Conservation (phyloP, 1,140 invertebrate species). For the Atopsyche davidsoni region DNA sequence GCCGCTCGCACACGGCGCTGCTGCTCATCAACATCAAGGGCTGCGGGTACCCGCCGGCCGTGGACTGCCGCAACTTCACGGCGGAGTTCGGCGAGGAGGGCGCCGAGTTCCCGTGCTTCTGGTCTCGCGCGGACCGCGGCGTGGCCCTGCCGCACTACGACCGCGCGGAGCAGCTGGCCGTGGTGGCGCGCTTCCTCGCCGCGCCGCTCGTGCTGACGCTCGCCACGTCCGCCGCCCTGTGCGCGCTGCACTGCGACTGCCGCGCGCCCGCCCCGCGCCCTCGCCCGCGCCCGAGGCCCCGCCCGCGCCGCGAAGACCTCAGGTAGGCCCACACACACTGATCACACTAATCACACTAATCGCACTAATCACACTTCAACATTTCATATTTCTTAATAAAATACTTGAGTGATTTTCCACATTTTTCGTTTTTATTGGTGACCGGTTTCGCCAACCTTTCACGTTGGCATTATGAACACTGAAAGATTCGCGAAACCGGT, state of each 20-base stretch:
- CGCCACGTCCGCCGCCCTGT: slow-evolving; percentile 73
- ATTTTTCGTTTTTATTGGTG: no score
- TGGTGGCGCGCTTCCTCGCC: slow-evolving; percentile 74
- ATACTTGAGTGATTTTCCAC: no score
- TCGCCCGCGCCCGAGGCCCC: slow-evolving; percentile 40
- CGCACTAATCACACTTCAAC: no score
- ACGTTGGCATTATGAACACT: no score
- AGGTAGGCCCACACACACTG: slow-evolving; percentile 22
- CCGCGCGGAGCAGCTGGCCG: slow-evolving; percentile 67
- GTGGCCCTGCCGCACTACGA: slow-evolving; percentile 77
- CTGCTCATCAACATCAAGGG: slow-evolving; percentile 53
- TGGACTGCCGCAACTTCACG: slow-evolving; percentile 80
- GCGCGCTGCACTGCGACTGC: slow-evolving; percentile 79
- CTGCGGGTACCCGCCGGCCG: slow-evolving; percentile 81
- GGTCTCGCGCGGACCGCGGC: slow-evolving; percentile 72
- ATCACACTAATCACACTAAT: no score
- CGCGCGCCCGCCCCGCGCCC: slow-evolving; percentile 40
- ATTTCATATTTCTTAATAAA: no score
- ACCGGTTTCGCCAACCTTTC: no score
- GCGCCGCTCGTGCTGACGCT: slow-evolving; percentile 75
- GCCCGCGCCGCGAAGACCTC: slow-evolving; percentile 33
- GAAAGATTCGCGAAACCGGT: no score
- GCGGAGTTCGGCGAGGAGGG: slow-evolving; percentile 67
- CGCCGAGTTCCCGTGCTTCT: slow-evolving; percentile 74
- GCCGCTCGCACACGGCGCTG: slow-evolving; percentile 39